phyloP scores from a whole-genome alignment of 2,113 vertebrate genomes.

The Halichoeres trimaculatus region DNA sequence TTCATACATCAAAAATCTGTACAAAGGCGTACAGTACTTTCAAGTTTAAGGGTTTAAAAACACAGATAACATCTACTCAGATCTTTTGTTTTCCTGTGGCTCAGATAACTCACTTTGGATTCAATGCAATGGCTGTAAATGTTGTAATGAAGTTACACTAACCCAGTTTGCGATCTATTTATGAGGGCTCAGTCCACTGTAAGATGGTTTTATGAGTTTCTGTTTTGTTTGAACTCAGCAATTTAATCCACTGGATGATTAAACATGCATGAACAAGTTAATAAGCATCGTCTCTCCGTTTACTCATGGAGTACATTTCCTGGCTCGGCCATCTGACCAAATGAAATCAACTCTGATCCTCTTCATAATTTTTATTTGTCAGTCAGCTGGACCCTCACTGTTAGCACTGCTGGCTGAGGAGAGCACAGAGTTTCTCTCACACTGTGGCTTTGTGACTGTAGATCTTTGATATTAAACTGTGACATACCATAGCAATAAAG shows the following conservation, averaged over 20 bases:
- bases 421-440: neutral
- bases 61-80: neutral
- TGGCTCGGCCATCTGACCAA: constrained; percentile 23
- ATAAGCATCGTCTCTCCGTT: constrained; percentile 40
- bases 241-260: constrained; percentile 38
- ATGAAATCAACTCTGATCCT: constrained; percentile 32
- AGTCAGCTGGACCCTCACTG: constrained; percentile 31
- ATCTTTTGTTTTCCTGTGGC: neutral
- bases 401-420: constrained; percentile 5
- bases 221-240: constrained; percentile 43
- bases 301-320: constrained; percentile 15
- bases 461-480: neutral
- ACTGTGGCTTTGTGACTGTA: neutral
- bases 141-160: constrained; percentile 30
- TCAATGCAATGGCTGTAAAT: constrained; percentile 33
- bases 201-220: constrained; percentile 27
- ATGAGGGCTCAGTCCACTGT: constrained; percentile 25
- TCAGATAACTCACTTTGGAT: constrained; percentile 15
- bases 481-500: neutral
- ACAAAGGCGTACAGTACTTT: neutral
- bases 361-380: constrained; percentile 24
- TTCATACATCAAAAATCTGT: neutral
- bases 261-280: constrained; percentile 50
- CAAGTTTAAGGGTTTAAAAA: neutral
- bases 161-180: constrained; percentile 40